phyloP scores from a whole-genome alignment of 2,888 invertebrate species.

The Zaprionus bogoriensis region DNA sequence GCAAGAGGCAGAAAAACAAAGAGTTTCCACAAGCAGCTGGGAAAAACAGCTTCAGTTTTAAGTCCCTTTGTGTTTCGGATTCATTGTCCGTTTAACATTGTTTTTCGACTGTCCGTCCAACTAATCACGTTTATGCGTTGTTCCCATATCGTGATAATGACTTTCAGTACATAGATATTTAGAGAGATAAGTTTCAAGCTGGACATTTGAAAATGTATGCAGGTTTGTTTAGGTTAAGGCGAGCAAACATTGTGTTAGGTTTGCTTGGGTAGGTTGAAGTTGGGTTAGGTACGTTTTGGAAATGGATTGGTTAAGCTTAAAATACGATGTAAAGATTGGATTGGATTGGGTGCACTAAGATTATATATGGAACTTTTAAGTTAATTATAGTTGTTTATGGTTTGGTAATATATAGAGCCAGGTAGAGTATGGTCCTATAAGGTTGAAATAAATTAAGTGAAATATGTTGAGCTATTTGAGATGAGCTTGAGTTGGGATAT shows the following conservation, averaged over 20 bases:
- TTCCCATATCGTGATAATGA: constrained; percentile 8
- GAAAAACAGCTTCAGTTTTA: constrained; percentile 13
- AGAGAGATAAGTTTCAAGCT: not conserved
- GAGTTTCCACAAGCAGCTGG: constrained; percentile 1
- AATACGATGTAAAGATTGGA: no score
- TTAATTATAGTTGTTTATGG: no score
- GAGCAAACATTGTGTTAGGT: not conserved
- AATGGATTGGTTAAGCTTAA: not conserved
- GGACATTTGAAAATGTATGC: not conserved
- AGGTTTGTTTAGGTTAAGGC: not conserved
- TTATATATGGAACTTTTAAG: no score
- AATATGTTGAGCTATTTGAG: not conserved
- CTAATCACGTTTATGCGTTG: constrained; percentile 30
- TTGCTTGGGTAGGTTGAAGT: not conserved
- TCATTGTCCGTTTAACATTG: constrained; percentile 45
- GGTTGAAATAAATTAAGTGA: not conserved
- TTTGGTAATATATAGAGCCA: no score
- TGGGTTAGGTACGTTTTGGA: not conserved
- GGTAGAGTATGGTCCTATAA: not conserved
- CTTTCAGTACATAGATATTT: not conserved
- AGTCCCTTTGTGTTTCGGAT: constrained; percentile 34
- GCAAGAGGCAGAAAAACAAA: not conserved
- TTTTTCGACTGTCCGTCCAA: constrained; percentile 12
- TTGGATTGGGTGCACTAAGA: no score
- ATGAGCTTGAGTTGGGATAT: not conserved